These are phyloP conservation scores for Epizoanthus illoricatus DNA, from an alignment of 92 coral and sea anemone species.

Conservation along the genomic window DNA sequence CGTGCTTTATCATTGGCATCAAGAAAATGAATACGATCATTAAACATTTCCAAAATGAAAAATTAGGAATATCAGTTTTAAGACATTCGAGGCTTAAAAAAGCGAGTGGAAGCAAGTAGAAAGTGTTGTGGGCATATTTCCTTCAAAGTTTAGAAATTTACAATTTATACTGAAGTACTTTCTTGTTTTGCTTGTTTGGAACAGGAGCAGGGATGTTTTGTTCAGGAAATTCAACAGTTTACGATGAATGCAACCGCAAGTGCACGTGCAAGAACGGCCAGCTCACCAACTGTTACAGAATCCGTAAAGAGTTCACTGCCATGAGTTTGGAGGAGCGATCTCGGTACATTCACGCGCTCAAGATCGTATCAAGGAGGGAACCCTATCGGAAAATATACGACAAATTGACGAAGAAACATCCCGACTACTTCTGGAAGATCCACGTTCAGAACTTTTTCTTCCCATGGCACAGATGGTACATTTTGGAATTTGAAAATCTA, in stretches of 20 bases:
- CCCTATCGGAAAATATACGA: conserved; percentile 70
- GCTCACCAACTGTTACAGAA: conserved; percentile 68
- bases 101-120: too few relatives aligned
- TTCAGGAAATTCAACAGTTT: conserved; percentile 37
- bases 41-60: too few relatives aligned
- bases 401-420: conserved; percentile 51
- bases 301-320: conserved; percentile 78
- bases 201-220: conserved; percentile 19
- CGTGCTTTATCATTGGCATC: too few relatives aligned
- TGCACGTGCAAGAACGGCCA: conserved; percentile 66
- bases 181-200: neutral
- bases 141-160: too few relatives aligned
- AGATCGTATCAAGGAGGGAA: conserved; percentile 52
- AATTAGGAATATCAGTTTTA: too few relatives aligned
- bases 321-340: conserved; percentile 74
- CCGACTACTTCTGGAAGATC: conserved; percentile 54
- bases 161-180: too few relatives aligned
- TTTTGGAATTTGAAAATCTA: conserved; percentile 84
- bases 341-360: conserved; percentile 64
- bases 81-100: too few relatives aligned
- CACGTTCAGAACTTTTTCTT: conserved; percentile 80
- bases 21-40: too few relatives aligned
- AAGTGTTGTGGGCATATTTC: too few relatives aligned
- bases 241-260: conserved; percentile 76
- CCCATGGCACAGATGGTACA: conserved; percentile 97